Evolutionary conservation across 1,140 invertebrate genomes (phyloP).

Genomic region (Drosophila kohkoa): DNA sequence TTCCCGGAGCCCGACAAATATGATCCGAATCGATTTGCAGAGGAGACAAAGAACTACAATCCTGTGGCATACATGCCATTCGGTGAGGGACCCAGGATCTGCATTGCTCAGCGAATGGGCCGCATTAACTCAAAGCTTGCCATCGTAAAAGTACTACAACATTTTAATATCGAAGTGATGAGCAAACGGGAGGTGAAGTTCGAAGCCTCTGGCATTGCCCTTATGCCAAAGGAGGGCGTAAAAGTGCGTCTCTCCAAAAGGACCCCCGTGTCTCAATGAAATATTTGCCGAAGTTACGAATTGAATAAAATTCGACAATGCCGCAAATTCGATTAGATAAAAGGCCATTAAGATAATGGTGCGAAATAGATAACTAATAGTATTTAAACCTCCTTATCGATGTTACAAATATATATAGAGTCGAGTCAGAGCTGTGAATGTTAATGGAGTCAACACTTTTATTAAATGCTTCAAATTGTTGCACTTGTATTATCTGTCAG

Average conservation of each 20-base stretch:
- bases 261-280: conserved; percentile 13
- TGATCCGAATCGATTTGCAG: conserved; percentile 88
- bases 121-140: conserved; percentile 65
- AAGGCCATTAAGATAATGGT: conserved; percentile 13
- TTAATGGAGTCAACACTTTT: conserved; percentile 56
- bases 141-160: conserved; percentile 63
- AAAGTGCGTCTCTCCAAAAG: conserved; percentile 67
- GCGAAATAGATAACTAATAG: conserved; percentile 1
- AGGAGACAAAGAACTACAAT: conserved; percentile 83
- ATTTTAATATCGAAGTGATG: conserved; percentile 70
- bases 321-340: background rate
- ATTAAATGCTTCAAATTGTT: conserved; percentile 64
- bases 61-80: conserved; percentile 87
- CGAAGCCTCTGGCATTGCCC: conserved; percentile 52
- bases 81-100: conserved; percentile 88
- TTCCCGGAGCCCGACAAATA: conserved; percentile 89
- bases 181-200: conserved; percentile 51
- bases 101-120: conserved; percentile 71
- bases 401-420: conserved; percentile 1
- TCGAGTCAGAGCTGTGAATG: background rate
- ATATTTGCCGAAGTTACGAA: conserved; percentile 25
- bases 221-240: conserved; percentile 64
- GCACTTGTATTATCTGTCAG: conserved; percentile 40
- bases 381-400: conserved; percentile 29
- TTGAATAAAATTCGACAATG: background rate